Evolutionary conservation across 92 coral and sea anemone genomes (phyloP).

Genomic region (Pocillopora grandis): DNA sequence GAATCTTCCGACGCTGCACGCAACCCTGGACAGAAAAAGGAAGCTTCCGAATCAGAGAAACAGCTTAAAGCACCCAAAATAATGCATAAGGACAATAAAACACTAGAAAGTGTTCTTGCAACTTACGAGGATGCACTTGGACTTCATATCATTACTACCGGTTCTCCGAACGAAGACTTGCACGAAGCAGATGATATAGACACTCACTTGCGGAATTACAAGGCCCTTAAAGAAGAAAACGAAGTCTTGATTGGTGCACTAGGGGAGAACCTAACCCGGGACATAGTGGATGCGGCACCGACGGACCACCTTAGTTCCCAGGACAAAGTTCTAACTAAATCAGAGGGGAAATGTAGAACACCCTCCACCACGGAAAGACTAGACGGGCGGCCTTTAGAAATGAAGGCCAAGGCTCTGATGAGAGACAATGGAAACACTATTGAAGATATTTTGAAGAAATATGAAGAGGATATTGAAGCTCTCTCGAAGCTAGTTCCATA

Average conservation of each 20-base stretch:
- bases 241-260: background rate
- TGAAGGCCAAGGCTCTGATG: conserved; percentile 19
- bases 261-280: background rate
- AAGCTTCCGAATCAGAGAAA: background rate
- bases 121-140: conserved; percentile 46
- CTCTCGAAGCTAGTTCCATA: conserved; percentile 15
- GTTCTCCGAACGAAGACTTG: background rate
- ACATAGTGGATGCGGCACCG: background rate
- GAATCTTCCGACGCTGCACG: background rate
- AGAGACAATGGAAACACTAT: conserved; percentile 47
- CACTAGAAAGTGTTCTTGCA: conserved; percentile 47
- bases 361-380: background rate
- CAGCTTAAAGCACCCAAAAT: conserved; percentile 10
- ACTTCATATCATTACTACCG: background rate
- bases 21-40: background rate
- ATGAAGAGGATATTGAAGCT: conserved; percentile 41
- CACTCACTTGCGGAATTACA: background rate
- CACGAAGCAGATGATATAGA: background rate
- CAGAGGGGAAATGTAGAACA: background rate
- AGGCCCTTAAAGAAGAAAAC: background rate
- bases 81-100: conserved; percentile 41
- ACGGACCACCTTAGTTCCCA: background rate
- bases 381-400: background rate
- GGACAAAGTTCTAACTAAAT: background rate
- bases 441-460: conserved; percentile 41